Evolutionary conservation across 1,140 invertebrate species (phyloP).

Genomic region (Zophobas atratus): DNA sequence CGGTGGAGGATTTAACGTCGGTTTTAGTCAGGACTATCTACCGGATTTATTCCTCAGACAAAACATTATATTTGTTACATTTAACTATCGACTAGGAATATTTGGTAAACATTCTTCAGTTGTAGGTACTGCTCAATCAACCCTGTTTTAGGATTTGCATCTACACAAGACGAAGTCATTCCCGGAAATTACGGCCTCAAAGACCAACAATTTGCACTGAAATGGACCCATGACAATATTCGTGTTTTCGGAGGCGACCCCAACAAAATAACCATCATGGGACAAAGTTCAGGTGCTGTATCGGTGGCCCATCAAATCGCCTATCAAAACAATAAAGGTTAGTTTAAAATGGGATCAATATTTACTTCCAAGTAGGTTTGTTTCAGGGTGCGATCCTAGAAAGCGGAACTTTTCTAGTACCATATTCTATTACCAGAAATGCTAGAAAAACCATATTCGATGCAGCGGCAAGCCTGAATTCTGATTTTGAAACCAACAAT

Average conservation of each 20-base stretch:
- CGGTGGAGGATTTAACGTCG: no score
- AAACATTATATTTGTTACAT: no score
- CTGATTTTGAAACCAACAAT: constrained; percentile 21
- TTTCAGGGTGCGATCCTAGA: constrained; percentile 48
- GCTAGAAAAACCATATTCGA: constrained; percentile 23
- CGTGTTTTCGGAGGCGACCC: constrained; percentile 69
- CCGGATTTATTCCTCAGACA: no score
- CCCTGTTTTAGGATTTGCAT: constrained; percentile 48
- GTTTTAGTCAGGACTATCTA: no score
- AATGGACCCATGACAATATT: constrained; percentile 71
- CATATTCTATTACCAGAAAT: constrained; percentile 41
- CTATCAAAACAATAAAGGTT: neutral
- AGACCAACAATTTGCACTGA: constrained; percentile 62
- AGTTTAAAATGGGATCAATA: neutral
- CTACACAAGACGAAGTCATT: constrained; percentile 30
- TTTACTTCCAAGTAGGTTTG: constrained; percentile 40
- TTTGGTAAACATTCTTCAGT: no score
- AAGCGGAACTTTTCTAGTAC: constrained; percentile 44
- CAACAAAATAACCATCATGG: constrained; percentile 70
- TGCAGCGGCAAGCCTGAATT: constrained; percentile 30
- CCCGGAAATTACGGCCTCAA: constrained; percentile 51
- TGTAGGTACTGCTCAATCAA: no score
- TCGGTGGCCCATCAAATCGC: constrained; percentile 65
- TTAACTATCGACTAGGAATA: no score
- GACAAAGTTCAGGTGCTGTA: constrained; percentile 69